Conservation (phyloP, 2,797 vertebrate species). For the Ctenopoma multispine region DNA sequence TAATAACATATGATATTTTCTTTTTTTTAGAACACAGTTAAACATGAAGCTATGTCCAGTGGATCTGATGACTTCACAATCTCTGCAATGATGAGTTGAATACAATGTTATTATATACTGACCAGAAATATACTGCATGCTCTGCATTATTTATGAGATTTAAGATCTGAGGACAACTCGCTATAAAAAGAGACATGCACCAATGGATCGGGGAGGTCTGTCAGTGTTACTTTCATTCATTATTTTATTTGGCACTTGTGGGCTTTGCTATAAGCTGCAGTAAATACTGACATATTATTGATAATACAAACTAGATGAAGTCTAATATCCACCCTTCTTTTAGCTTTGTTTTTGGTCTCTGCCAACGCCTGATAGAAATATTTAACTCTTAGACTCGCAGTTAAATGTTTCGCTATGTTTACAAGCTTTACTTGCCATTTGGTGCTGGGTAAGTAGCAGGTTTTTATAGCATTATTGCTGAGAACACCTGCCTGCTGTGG, state of each 20-base stretch:
- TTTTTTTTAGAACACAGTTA: background rate
- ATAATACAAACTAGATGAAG: background rate
- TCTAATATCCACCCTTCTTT: background rate
- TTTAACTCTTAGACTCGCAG: constrained; percentile 1
- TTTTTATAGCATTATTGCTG: background rate
- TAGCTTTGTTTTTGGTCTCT: constrained; percentile 1
- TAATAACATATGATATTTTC: background rate
- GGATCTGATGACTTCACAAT: background rate
- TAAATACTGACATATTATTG: no score
- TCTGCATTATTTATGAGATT: background rate
- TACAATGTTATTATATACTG: background rate
- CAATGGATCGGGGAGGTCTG: background rate
- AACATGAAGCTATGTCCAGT: background rate
- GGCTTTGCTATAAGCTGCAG: no score
- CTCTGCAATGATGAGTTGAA: background rate
- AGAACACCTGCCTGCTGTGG: background rate
- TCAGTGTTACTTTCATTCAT: no score
- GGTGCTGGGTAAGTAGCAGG: background rate
- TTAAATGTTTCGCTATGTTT: background rate
- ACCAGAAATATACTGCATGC: background rate
- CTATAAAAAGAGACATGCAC: background rate
- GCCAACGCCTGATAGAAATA: background rate
- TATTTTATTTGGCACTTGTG: no score
- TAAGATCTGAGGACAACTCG: no score
- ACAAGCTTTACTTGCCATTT: background rate